Base-by-base conservation (phyloP, 2,797 vertebrate species). In the Chelon labrosus region DNA sequence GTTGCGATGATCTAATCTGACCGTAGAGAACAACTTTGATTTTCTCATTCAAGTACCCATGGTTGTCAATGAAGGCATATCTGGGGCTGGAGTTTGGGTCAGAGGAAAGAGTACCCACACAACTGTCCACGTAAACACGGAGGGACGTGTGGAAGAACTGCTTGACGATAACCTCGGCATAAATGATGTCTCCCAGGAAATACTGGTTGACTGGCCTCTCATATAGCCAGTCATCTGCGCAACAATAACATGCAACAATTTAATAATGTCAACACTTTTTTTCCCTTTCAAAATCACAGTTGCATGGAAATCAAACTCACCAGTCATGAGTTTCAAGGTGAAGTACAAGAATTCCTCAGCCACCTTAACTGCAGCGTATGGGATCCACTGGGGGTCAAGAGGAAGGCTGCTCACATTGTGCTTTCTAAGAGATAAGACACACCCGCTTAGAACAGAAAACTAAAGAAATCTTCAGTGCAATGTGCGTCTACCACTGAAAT, bases 391-490 rank as follows among this genome's bases (percentile, higher is more conserved):
- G 0, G 94, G 93, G 6, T 77, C 27, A 13, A 95, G 61, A 16
- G 82, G 41, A 38, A 76, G 63, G 55, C 94, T 94, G 91, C 93
- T 94, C 72, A 95, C 93, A 64, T 94, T 92, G 14, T 89, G 88
- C 42, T 79, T 83, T 85, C 93, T 94, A 51, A 65, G 75, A 4
- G 52, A 58, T 59, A 37, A 70, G 55, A 80, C 0, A 65, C 7
- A 14, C 52, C 79, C 47, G 1, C 0, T 65, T 41, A 69, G 0
- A 71, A 63, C 58, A 71, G 41, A 66, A 67, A 64, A 58, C 19
- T 9, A 11, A 57, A 19, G 9, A 13, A 25, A 60, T 73, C 20
- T 2, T 49, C 1, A 58, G 0, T 55, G 37, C 31, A 57, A 65
- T 17, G 2, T 39, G 0, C 1, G 54, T 39, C 10, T 16, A 9